These are phyloP conservation scores for Zhengitettix transpicula DNA, from an alignment of 2,888 invertebrate genomes.

Conservation along the genomic window DNA sequence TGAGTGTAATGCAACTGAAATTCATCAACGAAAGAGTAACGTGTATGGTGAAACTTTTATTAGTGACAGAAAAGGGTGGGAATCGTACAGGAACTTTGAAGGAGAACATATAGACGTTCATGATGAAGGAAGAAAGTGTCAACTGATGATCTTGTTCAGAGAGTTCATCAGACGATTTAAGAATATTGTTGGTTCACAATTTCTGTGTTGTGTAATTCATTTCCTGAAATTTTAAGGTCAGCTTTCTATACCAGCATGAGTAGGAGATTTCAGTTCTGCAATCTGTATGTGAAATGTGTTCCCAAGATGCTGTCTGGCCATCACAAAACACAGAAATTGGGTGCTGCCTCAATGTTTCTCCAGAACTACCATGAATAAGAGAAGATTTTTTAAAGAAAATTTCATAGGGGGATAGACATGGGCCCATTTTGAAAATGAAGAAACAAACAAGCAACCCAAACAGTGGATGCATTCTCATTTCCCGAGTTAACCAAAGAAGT, in stretches of 20 bases:
- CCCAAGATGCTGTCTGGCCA: too few relatives aligned
- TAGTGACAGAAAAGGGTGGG: too few relatives aligned
- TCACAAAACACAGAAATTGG: too few relatives aligned
- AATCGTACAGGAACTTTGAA: background rate
- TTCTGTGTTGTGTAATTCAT: background rate
- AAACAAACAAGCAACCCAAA: background rate
- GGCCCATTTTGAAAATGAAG: background rate
- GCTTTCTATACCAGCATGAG: too few relatives aligned
- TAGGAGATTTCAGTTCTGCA: too few relatives aligned
- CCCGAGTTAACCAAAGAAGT: background rate
- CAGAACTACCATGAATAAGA: too few relatives aligned
- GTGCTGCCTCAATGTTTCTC: too few relatives aligned
- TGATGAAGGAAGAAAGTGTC: background rate
- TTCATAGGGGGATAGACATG: background rate
- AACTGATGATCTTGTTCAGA: too few relatives aligned
- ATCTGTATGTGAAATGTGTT: too few relatives aligned
- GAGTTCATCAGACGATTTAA: background rate
- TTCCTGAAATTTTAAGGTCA: background rate
- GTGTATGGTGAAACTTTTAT: background rate
- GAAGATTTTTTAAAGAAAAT: background rate
- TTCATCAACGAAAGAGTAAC: background rate
- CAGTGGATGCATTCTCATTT: background rate
- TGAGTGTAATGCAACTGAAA: background rate
- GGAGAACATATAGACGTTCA: background rate
- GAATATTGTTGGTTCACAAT: background rate